Conservation (phyloP, 2,797 vertebrate species). For the Scolopax rusticola region DNA sequence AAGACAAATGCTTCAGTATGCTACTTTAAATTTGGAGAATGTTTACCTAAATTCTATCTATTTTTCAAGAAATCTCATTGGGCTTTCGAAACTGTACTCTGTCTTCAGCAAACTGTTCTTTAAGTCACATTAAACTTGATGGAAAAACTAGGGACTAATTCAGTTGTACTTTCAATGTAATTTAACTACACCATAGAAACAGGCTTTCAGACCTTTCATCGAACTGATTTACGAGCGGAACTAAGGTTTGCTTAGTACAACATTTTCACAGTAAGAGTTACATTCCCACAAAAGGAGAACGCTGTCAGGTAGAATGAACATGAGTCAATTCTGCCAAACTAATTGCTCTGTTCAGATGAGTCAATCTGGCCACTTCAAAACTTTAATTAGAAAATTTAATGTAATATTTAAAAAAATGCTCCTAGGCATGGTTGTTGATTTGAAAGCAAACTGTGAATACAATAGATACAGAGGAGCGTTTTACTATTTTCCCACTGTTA, state of each 20-base stretch:
- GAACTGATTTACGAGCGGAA: constrained; percentile 57
- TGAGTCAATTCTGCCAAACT: constrained; percentile 30
- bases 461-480: background rate
- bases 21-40: constrained; percentile 28
- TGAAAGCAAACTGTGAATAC: background rate
- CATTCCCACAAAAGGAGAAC: constrained; percentile 38
- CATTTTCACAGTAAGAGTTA: constrained; percentile 60
- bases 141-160: constrained; percentile 64
- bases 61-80: constrained; percentile 39
- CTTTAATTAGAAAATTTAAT: background rate
- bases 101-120: constrained; percentile 19
- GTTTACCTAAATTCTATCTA: constrained; percentile 37
- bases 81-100: background rate
- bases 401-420: background rate
- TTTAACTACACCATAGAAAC: constrained; percentile 62
- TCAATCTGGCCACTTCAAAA: background rate
- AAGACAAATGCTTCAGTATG: constrained; percentile 16
- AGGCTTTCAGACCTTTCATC: constrained; percentile 59
- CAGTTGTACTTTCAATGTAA: constrained; percentile 50
- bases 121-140: constrained; percentile 25
- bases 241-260: constrained; percentile 33
- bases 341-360: background rate
- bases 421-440: background rate
- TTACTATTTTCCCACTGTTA: background rate
- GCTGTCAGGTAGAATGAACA: constrained; percentile 56